Conservation (phyloP, 2,888 invertebrate species). For the Tridacna gigas region DNA sequence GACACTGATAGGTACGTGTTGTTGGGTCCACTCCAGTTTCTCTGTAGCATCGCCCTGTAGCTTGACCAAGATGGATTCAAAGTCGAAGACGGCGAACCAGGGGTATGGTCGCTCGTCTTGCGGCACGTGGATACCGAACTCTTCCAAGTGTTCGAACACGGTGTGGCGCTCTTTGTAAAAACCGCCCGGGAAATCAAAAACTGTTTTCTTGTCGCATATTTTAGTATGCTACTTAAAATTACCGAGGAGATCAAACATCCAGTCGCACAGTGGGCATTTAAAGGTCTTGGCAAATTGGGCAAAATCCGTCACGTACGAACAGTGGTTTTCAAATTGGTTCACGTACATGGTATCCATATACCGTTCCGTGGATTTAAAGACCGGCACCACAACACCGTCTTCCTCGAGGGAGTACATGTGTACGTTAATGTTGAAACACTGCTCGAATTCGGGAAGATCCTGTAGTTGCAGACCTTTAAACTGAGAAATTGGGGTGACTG, state of each 20-base stretch:
- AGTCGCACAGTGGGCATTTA: conserved; percentile 34
- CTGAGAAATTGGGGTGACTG: neutral
- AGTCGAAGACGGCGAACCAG: conserved; percentile 49
- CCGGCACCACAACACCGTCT: conserved; percentile 22
- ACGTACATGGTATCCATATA: conserved; percentile 41
- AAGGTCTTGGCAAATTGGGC: conserved; percentile 37
- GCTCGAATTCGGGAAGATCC: conserved; percentile 31
- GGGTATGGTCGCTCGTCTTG: conserved; percentile 37
- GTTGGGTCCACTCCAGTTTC: conserved; percentile 38
- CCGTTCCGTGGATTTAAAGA: conserved; percentile 38
- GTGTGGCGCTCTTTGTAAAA: conserved; percentile 43
- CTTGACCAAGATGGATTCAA: conserved; percentile 33
- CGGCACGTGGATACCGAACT: conserved; percentile 29
- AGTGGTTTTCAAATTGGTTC: conserved; percentile 45
- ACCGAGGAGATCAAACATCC: conserved; percentile 14
- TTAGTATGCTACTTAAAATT: neutral
- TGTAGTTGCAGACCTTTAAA: conserved; percentile 21
- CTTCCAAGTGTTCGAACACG: conserved; percentile 40
- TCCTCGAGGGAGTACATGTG: conserved; percentile 39
- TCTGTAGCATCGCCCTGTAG: conserved; percentile 23
- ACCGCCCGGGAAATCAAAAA: conserved; percentile 40
- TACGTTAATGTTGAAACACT: conserved; percentile 35
- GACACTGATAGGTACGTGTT: conserved; percentile 45
- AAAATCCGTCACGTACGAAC: conserved; percentile 37
- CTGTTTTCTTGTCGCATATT: conserved; percentile 34